Conservation (phyloP, 1,140 invertebrate species). For the Heliconius hewitsoni region DNA sequence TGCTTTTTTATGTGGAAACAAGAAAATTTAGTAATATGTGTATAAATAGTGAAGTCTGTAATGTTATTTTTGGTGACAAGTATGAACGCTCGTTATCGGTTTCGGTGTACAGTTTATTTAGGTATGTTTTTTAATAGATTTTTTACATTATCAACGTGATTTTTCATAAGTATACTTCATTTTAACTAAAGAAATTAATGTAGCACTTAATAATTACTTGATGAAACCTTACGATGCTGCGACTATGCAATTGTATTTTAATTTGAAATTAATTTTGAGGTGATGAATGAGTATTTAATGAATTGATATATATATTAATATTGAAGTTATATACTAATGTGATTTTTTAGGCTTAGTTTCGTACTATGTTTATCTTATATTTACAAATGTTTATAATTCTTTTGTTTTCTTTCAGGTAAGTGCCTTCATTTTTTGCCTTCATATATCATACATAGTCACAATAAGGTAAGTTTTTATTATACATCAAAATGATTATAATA, state of each 20-base stretch:
- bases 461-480: background rate
- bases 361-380: no score
- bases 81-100: conserved; percentile 32
- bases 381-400: background rate
- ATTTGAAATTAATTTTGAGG: no score
- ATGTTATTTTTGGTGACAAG: conserved; percentile 37
- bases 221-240: no score
- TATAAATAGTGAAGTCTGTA: background rate
- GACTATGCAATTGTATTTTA: no score
- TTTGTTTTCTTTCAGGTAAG: conserved; percentile 12
- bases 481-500: background rate
- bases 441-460: background rate
- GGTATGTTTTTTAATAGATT: conserved; percentile 19
- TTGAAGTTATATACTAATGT: no score
- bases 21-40: background rate
- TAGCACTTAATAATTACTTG: background rate
- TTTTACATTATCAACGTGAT: background rate
- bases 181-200: background rate
- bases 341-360: no score
- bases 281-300: no score
- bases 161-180: background rate
- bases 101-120: conserved; percentile 27
- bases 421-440: background rate
- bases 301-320: no score
- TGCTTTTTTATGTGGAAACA: background rate